Evolutionary conservation across 1,140 invertebrate genomes (phyloP), one percentile per base, ranked within the genome.

Genomic region (Ceratitis capitata): DNA sequence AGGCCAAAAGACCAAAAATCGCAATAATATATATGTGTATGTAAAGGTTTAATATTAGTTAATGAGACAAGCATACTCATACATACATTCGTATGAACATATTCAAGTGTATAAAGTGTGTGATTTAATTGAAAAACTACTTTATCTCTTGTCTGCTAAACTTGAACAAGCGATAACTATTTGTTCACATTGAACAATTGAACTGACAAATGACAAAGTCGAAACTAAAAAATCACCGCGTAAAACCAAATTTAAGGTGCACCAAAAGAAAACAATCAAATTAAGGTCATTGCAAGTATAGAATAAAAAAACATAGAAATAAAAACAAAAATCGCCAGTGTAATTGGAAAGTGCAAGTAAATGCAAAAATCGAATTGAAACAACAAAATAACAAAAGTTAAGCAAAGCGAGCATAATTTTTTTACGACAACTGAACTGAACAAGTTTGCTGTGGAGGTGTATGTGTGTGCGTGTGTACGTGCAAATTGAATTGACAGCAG

Each of bases 201-300:
- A 78, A 47, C 61, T 35, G 26, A 10, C 39, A 78, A 2, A 26
- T 78, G 58, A 64, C 23, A 64, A 64, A 14, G 10, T 29, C 14
- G n/a, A 78, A 61, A 26, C 23, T 45, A 45, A 45, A 78, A 26
- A 47, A 78, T 16, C 23, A 47, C 12, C 39, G 3, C 29, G 2
- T 47, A 45, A 78, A 35, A 78, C 69, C 23, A 78, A 78, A 78
- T 78, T 78, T 45, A n/a, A 78, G 16, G 64, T 69, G 64, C 10
- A n/a, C 12, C 16, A 69, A 69, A 69, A 19, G 5, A 69, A 69
- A 39, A 19, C 32, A 78, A 23, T 47, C 39, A 78, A 45, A 45
- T 47, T n/a, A 2, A 45, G 69, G 19, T 1, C 19, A 45, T 12
- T 45, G n/a, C 12, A 5, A 78, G n/a, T 26, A n/a, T 16, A 45